Conservation (phyloP, 2,888 invertebrate genomes). For the Drosophila rellima region DNA sequence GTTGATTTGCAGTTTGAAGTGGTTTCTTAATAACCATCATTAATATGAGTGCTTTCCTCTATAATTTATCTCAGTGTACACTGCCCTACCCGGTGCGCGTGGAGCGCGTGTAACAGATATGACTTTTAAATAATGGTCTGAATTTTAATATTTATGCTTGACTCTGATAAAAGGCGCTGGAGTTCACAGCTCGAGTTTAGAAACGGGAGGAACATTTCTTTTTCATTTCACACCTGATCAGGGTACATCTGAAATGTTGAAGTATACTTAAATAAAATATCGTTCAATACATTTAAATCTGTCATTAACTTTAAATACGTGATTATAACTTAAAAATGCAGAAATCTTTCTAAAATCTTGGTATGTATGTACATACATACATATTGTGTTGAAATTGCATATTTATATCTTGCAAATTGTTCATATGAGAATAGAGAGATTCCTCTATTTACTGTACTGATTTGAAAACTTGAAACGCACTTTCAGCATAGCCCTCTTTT, state of each 20-base stretch:
- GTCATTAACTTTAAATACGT: neutral
- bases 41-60: neutral
- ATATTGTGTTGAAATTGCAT: no score
- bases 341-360: neutral
- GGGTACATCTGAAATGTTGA: no score
- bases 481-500: neutral
- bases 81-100: constrained; percentile 1
- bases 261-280: neutral
- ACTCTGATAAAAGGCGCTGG: constrained; percentile 11
- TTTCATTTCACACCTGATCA: constrained; percentile 41
- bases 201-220: constrained; percentile 20
- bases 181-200: neutral
- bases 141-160: constrained; percentile 61
- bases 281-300: neutral
- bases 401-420: no score
- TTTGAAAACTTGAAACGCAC: neutral
- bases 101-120: constrained; percentile 23
- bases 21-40: neutral
- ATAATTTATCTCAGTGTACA: constrained; percentile 10
- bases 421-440: no score
- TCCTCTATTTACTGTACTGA: neutral
- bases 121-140: constrained; percentile 49
- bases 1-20: neutral
- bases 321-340: no score
- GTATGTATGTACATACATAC: no score